These are phyloP conservation scores for Xiphorhynchus erythropygius DNA, from an alignment of 2,797 vertebrate species.

Conservation along the genomic window DNA sequence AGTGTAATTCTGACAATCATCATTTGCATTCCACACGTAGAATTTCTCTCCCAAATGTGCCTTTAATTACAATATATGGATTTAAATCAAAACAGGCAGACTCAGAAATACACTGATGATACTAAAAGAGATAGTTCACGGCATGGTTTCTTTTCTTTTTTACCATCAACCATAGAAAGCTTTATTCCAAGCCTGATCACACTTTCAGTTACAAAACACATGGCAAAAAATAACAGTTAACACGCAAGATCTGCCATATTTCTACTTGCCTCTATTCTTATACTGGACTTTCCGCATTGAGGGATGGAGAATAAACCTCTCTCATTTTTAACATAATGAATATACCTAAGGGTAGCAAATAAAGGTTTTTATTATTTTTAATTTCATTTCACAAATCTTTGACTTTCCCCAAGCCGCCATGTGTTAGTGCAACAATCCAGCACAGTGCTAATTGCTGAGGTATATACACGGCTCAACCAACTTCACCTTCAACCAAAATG, in stretches of 20 bases:
- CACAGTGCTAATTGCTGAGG: slow-evolving; percentile 68
- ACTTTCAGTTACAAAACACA: slow-evolving; percentile 71
- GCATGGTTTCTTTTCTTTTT: background rate
- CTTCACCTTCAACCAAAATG: slow-evolving; percentile 39
- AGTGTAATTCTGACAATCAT: background rate
- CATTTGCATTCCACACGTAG: background rate
- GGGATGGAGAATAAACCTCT: slow-evolving; percentile 49
- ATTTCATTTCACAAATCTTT: slow-evolving; percentile 45
- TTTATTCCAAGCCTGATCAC: slow-evolving; percentile 79
- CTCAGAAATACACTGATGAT: background rate
- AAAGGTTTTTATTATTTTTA: slow-evolving; percentile 48
- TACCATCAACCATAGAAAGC: slow-evolving; percentile 66
- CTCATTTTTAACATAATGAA: slow-evolving; percentile 43
- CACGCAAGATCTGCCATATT: slow-evolving; percentile 68
- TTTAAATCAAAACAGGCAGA: background rate
- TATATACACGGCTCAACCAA: slow-evolving; percentile 64
- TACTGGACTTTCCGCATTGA: slow-evolving; percentile 44
- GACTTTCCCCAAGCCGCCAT: slow-evolving; percentile 20
- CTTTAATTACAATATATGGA: background rate
- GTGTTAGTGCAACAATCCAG: slow-evolving; percentile 64
- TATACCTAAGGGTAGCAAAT: slow-evolving; percentile 64
- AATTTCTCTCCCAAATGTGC: background rate
- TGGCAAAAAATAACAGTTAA: slow-evolving; percentile 71
- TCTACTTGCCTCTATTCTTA: slow-evolving; percentile 64
- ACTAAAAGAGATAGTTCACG: background rate